Evolutionary conservation across 2,888 invertebrate species (phyloP), one percentile per base, ranked within the genome.

Genomic region (Phania funesta): DNA sequence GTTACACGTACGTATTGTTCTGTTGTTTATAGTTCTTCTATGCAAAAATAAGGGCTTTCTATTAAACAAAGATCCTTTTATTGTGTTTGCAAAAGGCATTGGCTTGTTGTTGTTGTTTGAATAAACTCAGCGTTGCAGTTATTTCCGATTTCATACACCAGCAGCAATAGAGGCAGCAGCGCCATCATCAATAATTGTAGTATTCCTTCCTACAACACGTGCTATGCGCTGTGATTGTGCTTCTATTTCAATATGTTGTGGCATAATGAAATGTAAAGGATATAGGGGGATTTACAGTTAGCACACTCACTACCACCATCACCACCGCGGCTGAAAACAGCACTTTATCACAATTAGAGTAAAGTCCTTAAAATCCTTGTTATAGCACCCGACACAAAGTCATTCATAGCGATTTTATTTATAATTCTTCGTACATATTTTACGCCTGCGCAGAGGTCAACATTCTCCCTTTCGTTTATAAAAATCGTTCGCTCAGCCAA

Each of bases 41-140:
- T 74, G 56, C 38, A 52, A 74, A 68, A 82, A 65, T 78, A 60
- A 78, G 82, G 82, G 82, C 78, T 78, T 65, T 70, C 65, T 71
- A 32, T 58, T 65, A 18, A 35, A 58, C 60, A 38, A 22, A 68
- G 26, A 76, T 71, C 46, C 58, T 67, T 62, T 48, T 46, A 22
- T 44, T 62, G 13, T 60, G 32, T 46, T 41, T 54, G 50, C 70
- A 54, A 68, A 65, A 26, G 13, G 20, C 56, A 54, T 46, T 68
- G 32, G 29, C 41, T 35, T 52, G 16, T 62, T 38, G 62, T 18
- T 52, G 24, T 24, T 64, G 26, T 56, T 64, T n/a, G 26, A 71
- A 52, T 60, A 78, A 54, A 70, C 70, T 38, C 41, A 52, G 35
- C 18, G 13, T 20, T 65, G 70, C 81, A 77, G 67, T 68, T 77